Evolutionary conservation across 2,888 invertebrate genomes (phyloP).

Genomic region (Hetaerina titia): DNA sequence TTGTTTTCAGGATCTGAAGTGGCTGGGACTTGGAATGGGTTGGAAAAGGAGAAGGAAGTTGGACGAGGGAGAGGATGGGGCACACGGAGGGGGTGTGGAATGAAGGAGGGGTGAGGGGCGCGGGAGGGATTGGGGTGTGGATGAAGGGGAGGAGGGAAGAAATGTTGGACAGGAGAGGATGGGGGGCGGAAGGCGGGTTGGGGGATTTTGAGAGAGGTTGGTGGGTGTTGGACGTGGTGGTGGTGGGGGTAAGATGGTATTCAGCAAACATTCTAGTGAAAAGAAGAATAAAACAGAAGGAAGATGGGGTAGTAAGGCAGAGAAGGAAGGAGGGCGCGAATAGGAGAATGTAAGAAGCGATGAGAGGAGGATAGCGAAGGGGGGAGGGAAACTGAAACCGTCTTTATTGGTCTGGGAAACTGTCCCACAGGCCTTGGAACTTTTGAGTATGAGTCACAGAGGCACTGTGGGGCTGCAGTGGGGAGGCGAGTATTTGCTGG

Average conservation of each 20-base stretch:
- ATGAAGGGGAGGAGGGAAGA: not conserved
- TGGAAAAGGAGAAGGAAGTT: not conserved
- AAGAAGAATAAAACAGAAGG: not conserved
- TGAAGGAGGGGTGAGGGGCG: not conserved
- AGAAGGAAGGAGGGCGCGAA: not conserved
- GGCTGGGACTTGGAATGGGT: slow-evolving; percentile 1
- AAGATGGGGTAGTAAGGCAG: not conserved
- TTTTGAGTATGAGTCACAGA: not conserved
- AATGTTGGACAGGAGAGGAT: not conserved
- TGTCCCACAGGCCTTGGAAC: not conserved
- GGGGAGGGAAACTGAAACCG: not conserved
- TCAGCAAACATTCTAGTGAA: not conserved
- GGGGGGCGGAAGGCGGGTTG: not conserved
- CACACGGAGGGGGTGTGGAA: not conserved
- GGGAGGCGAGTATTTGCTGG: not conserved
- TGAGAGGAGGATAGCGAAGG: not conserved
- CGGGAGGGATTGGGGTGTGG: too few relatives aligned
- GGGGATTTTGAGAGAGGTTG: slow-evolving; percentile 7
- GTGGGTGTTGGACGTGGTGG: not conserved
- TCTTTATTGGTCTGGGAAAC: slow-evolving; percentile 7
- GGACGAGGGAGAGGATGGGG: not conserved
- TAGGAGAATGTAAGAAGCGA: not conserved
- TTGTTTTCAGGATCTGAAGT: slow-evolving; percentile 59
- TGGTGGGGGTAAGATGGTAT: not conserved
- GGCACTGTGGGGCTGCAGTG: not conserved